Conservation (phyloP, 2,797 vertebrate species). For the Epinephelus coioides region DNA sequence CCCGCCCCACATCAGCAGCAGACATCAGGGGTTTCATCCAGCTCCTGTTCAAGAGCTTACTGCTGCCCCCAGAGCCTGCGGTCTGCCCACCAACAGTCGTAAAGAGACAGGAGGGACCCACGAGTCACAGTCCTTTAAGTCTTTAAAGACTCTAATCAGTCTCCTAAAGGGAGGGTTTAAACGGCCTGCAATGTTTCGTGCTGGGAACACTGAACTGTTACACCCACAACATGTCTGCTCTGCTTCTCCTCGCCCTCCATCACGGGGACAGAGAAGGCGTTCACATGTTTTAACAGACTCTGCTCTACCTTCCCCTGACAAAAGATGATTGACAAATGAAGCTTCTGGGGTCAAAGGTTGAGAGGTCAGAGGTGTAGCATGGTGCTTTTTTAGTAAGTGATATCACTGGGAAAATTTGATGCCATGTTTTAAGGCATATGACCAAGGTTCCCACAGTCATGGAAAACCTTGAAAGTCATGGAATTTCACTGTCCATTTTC, state of each 20-base stretch:
- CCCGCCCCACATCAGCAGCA: slow-evolving; percentile 39
- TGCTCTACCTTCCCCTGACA: slow-evolving; percentile 43
- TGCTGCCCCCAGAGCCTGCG: slow-evolving; percentile 51
- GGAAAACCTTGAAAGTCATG: too few species aligned
- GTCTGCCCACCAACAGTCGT: slow-evolving; percentile 64
- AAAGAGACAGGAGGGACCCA: slow-evolving; percentile 58
- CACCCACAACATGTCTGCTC: slow-evolving; percentile 73
- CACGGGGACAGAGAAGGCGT: slow-evolving; percentile 68
- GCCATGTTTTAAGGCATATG: background rate
- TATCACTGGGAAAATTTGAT: background rate
- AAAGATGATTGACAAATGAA: slow-evolving; percentile 49
- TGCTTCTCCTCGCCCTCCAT: slow-evolving; percentile 61
- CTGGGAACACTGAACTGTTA: slow-evolving; percentile 47
- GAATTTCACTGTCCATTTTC: too few species aligned
- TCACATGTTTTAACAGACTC: slow-evolving; percentile 74
- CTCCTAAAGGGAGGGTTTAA: slow-evolving; percentile 40
- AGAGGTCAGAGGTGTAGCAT: slow-evolving; percentile 18
- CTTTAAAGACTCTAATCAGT: slow-evolving; percentile 44
- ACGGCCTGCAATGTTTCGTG: slow-evolving; percentile 18
- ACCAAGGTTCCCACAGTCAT: too few species aligned
- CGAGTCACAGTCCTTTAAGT: slow-evolving; percentile 39
- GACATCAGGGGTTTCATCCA: slow-evolving; percentile 61
- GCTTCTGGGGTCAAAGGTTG: slow-evolving; percentile 45
- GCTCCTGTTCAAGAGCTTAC: slow-evolving; percentile 73
- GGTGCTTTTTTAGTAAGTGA: background rate